Base-by-base conservation (phyloP, 1,140 invertebrate genomes). In the Chelonus insularis region DNA sequence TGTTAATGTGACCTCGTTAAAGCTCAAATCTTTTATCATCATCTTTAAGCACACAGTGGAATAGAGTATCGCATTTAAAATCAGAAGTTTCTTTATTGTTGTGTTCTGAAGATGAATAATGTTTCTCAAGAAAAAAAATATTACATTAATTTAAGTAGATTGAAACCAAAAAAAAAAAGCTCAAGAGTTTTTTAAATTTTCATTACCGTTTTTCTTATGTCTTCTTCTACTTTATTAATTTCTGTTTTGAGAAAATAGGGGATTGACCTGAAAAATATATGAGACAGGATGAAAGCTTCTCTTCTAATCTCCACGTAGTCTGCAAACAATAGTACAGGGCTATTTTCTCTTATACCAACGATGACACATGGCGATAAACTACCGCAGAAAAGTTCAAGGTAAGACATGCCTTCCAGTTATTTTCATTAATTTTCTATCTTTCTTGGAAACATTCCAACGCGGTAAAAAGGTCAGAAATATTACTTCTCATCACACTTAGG, bases 341-440 rank as follows among this genome's bases (percentile, higher is more conserved):
- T 43, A 43, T 43, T 43, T 39, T 43, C 41, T 43, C 16, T 29
- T 7, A 29, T 8, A 43, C 12, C 41, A 39, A 2, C 16, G 41
- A 43, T 43, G 16, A 43, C 41, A 43, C 16, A 43, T 16, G 41
- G 16, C 41, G 41, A 43, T 43, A 43, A 43, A 43, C 14, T 43
- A 43, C 16, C 25, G 7, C 7, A 4, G 7, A 29, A 29, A 29
- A 7, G 18, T 16, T 43, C 41, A 43, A 43, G 41, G 18, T 43
- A 43, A 18, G 39, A 43, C 16, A 18, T 43, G 41, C 41, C 16
- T 43, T 43, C 41, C 4, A 43, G 41, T 43, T 43, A 43, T 43
- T 43, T 43, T 43, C 41, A 43, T 43, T 43, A 43, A 43, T 7
- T 43, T 43, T 43, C 16, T 43, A 16, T 7, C 16, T 5, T 16